Percentiles rank a stretch among this genome's conserved stretches.
Conservation (phyloP, 2,797 vertebrate species). For the Argya squamiceps region DNA sequence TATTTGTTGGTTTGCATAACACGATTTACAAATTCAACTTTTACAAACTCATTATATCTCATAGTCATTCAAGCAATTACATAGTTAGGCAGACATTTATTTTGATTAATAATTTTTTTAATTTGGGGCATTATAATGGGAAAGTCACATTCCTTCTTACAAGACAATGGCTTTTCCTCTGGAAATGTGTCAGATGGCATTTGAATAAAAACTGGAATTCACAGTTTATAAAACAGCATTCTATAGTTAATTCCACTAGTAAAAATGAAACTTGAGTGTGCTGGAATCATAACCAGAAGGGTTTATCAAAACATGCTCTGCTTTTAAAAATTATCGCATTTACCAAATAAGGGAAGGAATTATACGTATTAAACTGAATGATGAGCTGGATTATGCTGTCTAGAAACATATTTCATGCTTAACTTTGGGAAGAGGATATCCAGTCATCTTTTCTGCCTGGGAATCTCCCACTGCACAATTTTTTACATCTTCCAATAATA, state of each 20-base stretch:
- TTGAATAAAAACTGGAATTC: slow-evolving; percentile 20
- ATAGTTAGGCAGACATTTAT: background rate
- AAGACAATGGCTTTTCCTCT: slow-evolving; percentile 8
- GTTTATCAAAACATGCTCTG: background rate
- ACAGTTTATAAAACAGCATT: background rate
- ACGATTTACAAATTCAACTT: background rate
- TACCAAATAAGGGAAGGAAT: background rate
- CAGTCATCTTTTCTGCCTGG: background rate
- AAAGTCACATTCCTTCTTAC: background rate
- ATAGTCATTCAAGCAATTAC: background rate
- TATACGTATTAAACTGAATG: background rate
- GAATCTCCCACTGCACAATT: background rate
- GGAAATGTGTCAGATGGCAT: background rate
- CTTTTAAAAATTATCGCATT: background rate
- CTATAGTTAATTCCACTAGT: background rate
- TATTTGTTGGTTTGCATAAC: background rate
- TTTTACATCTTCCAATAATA: background rate
- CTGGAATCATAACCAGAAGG: background rate
- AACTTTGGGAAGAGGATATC: background rate
- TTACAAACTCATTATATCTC: background rate
- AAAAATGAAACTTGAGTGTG: background rate
- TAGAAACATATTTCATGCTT: background rate
- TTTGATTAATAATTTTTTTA: background rate
- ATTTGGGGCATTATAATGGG: background rate
- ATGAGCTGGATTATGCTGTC: background rate